Base-by-base conservation (phyloP, 2,797 vertebrate species). In the Microcaecilia unicolor region DNA sequence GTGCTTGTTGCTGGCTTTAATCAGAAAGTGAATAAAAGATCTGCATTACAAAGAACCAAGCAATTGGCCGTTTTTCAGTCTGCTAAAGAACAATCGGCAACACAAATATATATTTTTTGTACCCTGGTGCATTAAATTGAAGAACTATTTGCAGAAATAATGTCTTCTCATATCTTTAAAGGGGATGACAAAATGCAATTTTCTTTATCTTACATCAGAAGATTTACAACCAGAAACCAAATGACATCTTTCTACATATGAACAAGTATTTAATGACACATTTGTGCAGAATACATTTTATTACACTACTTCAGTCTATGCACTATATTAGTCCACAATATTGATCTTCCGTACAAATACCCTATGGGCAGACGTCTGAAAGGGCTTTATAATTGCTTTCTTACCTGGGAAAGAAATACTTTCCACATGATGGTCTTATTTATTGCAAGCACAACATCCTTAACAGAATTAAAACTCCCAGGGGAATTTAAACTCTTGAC, bases 101-200 rank as follows among this genome's bases (percentile, higher is more conserved):
- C 70, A 44, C 61, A 80, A 77, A 72, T 50, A 60, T 30, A 40
- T 61, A n/a, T 34, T 70, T 61, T 69, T 67, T 51, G 59, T 37
- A 74, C 46, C 60, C 58, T 46, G 49, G 19, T 36, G 61, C 25
- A 59, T 34, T 42, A 60, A 36, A 41, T 13, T 54, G 48, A 44
- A 33, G 60, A 64, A 44, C 70, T 71, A 80, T 68, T 67, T 69
- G 45, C 43, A 52, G 54, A 62, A 74, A 63, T 58, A 67, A 56
- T 58, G 53, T 52, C 43, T 62, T 59, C 32, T 17, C 61, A 48
- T 58, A 57, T 70, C 55, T 69, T 62, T n/a, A 25, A 36, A 51
- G 61, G 63, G 34, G 41, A 51, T 51, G 48, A 75, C n/a, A 70
- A 51, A 75, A 78, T 48, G 28, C 44, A 54, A 73, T 78, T 76